Conservation (phyloP, 2,888 invertebrate species). For the Cerastis leucographa region DNA sequence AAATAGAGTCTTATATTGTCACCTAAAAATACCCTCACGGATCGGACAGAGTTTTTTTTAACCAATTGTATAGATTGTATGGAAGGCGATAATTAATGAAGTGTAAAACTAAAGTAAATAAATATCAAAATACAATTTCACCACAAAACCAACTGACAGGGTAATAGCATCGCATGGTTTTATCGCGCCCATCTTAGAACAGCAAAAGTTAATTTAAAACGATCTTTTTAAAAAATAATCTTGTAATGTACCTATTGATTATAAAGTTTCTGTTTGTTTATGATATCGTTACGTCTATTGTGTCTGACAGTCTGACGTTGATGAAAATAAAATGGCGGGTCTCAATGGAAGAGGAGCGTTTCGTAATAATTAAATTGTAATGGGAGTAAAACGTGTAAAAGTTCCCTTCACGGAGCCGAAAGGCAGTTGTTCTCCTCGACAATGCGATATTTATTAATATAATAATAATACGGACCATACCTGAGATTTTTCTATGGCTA, state of each 20-base stretch:
- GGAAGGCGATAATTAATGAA: conserved; percentile 5
- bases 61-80: not conserved
- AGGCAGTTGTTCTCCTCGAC: not conserved
- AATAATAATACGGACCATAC: not conserved
- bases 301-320: conserved; percentile 41
- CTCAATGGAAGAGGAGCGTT: not conserved
- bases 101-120: conserved; percentile 14
- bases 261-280: conserved; percentile 21
- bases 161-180: conserved; percentile 9
- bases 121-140: conserved; percentile 11
- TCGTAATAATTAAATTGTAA: conserved; percentile 1
- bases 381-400: not conserved
- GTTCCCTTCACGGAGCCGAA: not conserved
- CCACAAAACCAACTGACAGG: conserved; percentile 10
- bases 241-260: conserved; percentile 21
- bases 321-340: conserved; percentile 22
- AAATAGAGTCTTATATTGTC: no score
- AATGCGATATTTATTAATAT: not conserved
- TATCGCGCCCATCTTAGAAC: conserved; percentile 20
- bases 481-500: not conserved
- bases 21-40: no score
- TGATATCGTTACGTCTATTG: conserved; percentile 29
- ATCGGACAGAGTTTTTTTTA: no score
- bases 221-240: conserved; percentile 10
- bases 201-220: conserved; percentile 26